phyloP scores from a whole-genome alignment of 2,113 vertebrate genomes.

The Maccullochella peelii region DNA sequence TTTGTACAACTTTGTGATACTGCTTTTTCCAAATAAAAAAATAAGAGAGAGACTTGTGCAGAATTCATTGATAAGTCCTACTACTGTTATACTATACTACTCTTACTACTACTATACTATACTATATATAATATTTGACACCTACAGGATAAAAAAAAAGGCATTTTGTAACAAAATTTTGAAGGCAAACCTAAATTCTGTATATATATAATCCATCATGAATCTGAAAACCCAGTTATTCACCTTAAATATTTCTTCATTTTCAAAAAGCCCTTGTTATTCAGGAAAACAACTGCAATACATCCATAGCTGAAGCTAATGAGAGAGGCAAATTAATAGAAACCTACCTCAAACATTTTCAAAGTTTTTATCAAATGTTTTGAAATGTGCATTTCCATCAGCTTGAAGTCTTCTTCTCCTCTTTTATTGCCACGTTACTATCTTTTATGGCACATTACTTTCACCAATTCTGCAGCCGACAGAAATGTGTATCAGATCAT shows the following conservation, averaged over 20 bases:
- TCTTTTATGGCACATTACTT: not conserved
- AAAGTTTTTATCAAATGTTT: not conserved
- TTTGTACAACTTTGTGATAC: too few species aligned
- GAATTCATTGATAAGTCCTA: not conserved
- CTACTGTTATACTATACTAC: too few species aligned
- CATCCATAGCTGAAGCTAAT: not conserved
- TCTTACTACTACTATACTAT: too few species aligned
- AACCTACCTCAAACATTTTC: not conserved
- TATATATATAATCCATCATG: too few species aligned
- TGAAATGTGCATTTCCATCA: slow-evolving; percentile 8
- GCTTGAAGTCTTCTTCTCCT: not conserved
- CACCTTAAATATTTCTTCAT: too few species aligned
- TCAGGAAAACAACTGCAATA: not conserved
- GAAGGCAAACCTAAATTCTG: too few species aligned
- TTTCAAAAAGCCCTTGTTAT: too few species aligned
- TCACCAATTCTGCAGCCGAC: not conserved
- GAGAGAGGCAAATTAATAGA: not conserved
- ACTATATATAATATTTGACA: not conserved
- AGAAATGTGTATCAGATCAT: not conserved
- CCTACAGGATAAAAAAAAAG: not conserved
- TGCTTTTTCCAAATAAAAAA: too few species aligned
- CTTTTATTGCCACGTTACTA: not conserved
- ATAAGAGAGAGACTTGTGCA: too few species aligned
- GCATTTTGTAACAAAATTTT: not conserved
- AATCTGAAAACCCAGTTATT: too few species aligned